Base-by-base conservation (phyloP, 2,113 vertebrate species). In the Opisthocomus hoazin region DNA sequence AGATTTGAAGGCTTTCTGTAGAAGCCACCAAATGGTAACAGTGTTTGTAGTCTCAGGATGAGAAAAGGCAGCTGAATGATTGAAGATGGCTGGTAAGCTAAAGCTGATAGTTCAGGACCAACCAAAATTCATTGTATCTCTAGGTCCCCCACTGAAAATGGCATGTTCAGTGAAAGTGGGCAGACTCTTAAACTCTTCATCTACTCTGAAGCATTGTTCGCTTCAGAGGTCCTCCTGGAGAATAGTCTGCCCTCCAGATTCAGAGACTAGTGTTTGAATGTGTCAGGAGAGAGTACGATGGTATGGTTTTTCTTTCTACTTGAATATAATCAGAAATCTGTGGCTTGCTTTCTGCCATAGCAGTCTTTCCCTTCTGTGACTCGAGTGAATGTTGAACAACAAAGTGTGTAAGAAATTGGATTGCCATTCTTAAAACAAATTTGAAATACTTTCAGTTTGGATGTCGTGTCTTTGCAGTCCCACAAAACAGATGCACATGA, bases 1-100 rank as follows among this genome's bases (percentile, higher is more conserved):
- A 24, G 39, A 39, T n/a, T 20, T 77, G 48, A 24, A 70, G 63
- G 9, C 20, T 64, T 63, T 41, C 36, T 75, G 12, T 26, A 22
- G 61, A 57, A 90, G 56, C 58, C 41, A 15, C 37, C 51, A 6
- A 64, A 76, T 45, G 7, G 19, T 23, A 5, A 43, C 11, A 2
- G 0, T 58, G n/a, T 37, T 6, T 32, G 32, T 54, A 73, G 29
- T 79, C 45, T 60, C 1, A 0, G 41, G 29, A 14, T 46, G n/a
- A 65, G 46, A 15, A 85, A 39, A 58, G 39, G 29, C 75, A 83
- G 45, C n/a, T 61, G 50, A 66, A 32, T 4, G 9, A 12, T 37
- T 48, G 51, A 30, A n/a, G n/a, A 3, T 50, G 34, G 22, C 34
- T 45, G 45, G 5, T 41, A 36, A 73, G 32, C 57, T 84, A 22